These are phyloP conservation scores for Chaenogobius annularis DNA, from an alignment of 2,113 vertebrate genomes.

Conservation along the genomic window DNA sequence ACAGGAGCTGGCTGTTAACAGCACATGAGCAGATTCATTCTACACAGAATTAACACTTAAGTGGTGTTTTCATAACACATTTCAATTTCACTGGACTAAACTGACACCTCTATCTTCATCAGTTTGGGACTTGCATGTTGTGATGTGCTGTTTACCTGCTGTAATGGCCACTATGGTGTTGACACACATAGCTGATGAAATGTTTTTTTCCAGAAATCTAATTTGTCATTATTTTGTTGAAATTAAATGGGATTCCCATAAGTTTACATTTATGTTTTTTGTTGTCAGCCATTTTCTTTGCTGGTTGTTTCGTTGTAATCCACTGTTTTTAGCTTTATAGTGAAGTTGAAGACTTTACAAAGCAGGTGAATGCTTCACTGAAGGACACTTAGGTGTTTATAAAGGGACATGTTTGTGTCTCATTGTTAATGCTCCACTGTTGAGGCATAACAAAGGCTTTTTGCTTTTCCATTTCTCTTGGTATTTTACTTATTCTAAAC, in stretches of 20 bases:
- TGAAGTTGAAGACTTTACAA: no score
- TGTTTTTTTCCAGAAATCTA: conserved; percentile 43
- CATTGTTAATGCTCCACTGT: no score
- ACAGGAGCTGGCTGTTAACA: conserved; percentile 56
- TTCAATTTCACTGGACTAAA: conserved; percentile 34
- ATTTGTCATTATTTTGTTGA: conserved; percentile 45
- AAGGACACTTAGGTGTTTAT: no score
- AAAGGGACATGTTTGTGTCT: no score
- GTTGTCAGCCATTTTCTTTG: background rate
- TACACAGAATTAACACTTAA: conserved; percentile 53
- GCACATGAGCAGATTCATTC: conserved; percentile 45
- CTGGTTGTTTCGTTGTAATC: background rate
- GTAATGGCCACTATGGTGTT: conserved; percentile 39
- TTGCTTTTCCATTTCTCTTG: background rate
- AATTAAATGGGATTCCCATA: conserved; percentile 48
- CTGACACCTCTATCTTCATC: conserved; percentile 19
- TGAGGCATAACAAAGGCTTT: no score
- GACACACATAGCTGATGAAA: conserved; percentile 51
- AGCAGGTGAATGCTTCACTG: no score
- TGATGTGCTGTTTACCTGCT: conserved; percentile 15
- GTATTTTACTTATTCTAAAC: background rate
- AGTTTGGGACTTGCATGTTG: conserved; percentile 15
- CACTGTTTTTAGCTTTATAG: background rate
- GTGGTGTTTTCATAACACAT: conserved; percentile 47
- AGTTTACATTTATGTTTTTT: conserved; percentile 32